A percentile compares a stretch with the other conserved stretches of the same genome.
Conservation (phyloP, 2,113 vertebrate genomes). For the Apteryx mantelli region DNA sequence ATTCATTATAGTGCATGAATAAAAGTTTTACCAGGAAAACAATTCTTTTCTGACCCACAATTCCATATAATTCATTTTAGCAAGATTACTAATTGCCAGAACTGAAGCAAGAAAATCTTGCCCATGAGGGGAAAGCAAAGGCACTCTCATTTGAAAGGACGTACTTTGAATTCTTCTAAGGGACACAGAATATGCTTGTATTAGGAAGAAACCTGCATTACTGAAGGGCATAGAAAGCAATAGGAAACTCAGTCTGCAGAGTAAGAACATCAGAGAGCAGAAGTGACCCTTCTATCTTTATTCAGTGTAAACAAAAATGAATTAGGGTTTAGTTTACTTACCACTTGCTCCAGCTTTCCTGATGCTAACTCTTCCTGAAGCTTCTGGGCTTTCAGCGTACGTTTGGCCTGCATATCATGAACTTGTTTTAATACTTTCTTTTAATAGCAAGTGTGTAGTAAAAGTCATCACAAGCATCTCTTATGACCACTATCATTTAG, state of each 20-base stretch:
- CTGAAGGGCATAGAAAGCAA: neutral
- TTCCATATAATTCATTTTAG: neutral
- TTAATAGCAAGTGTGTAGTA: neutral
- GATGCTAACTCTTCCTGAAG: slow-evolving; percentile 97
- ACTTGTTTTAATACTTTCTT: neutral
- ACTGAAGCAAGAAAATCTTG: neutral
- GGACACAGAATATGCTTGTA: neutral
- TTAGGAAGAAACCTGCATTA: neutral
- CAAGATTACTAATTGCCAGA: neutral
- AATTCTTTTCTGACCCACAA: neutral
- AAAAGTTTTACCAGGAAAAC: neutral
- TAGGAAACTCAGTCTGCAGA: fast-evolving
- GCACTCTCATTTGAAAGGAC: neutral
- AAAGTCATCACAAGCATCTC: neutral
- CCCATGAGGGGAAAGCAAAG: neutral
- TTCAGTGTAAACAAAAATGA: neutral
- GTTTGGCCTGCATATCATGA: slow-evolving; percentile 85
- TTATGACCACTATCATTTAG: neutral
- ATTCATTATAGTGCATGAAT: neutral
- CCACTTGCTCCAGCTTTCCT: slow-evolving; percentile 92
- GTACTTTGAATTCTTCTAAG: neutral
- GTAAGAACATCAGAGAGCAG: neutral
- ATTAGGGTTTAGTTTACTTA: slow-evolving; percentile 72
- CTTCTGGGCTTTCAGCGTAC: slow-evolving; percentile 95
- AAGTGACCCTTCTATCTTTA: neutral